Base-by-base conservation (phyloP, 1,140 invertebrate genomes). In the Colletes latitarsis region DNA sequence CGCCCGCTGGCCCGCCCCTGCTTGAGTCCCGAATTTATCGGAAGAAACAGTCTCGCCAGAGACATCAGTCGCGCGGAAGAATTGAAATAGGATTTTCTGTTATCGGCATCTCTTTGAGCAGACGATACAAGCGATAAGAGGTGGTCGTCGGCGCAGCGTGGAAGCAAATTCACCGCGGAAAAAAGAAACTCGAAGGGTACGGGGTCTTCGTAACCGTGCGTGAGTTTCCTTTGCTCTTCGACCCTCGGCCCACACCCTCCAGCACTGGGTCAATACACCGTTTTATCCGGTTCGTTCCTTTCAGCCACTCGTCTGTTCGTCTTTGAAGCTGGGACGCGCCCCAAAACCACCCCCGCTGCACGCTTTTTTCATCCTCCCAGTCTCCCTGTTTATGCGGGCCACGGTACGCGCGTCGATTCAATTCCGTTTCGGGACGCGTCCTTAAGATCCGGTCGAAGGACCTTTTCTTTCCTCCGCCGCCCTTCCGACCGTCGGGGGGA, bases 341-440 rank as follows among this genome's bases (percentile, higher is more conserved):
- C 49, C 10, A 49, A 49, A 9, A 8, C 9, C 63, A 10, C 46
- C 10, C 55, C n/a, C 43, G n/a, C 53, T 49, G 14, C 46, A 12
- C 17, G 12, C 68, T 21, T 73, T 81, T 71, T 58, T 72, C 30
- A 30, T 30, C 43, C 62, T 52, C 53, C 69, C 15, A 21, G 14
- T 10, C 12, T 4, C 15, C 39, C 62, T 87, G 64, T 85, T 88
- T 87, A 87, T 83, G 85, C 86, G 83, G 69, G 62, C 85, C 77
- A 77, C 76, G 85, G 71, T 70, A 66, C 63, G 74, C 86, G 68
- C 69, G 76, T 58, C 60, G 82, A 88, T 88, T 85, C 83, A 88
- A 88, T 88, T 88, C 66, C 83, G 52, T 71, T 77, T 64, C 76
- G 43, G 64, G 74, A 74, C 73, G 12, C 83, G 49, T 77, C 69